phyloP scores from a whole-genome alignment of 2,113 vertebrate genomes.

The Piprites chloris region DNA sequence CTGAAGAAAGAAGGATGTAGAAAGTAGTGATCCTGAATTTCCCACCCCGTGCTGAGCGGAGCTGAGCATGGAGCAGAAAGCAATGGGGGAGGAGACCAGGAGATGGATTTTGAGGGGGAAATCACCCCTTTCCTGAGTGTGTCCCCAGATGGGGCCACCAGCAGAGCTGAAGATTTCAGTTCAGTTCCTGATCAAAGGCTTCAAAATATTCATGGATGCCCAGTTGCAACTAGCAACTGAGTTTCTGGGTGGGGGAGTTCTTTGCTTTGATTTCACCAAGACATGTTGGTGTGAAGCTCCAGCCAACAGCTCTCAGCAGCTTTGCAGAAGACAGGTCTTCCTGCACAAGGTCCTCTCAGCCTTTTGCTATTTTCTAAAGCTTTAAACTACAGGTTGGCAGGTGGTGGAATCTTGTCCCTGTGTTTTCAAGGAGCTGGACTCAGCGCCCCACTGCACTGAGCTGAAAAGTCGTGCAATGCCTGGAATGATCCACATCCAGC shows the following conservation, averaged over 20 bases:
- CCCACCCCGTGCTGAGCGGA: rapidly evolving
- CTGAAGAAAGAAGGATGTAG: too few species aligned
- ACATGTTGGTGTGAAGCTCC: not conserved
- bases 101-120: not conserved
- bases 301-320: not conserved
- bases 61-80: not conserved
- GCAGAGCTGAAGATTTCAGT: not conserved
- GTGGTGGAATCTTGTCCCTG: not conserved
- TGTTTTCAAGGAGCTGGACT: not conserved
- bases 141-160: rapidly evolving
- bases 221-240: not conserved
- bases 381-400: not conserved
- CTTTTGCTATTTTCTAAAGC: not conserved
- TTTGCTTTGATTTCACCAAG: not conserved
- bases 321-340: not conserved
- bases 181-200: not conserved
- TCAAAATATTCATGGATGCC: not conserved
- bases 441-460: not conserved
- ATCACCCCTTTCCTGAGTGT: not conserved
- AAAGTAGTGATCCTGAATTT: not conserved
- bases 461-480: not conserved
- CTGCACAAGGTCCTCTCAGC: not conserved
- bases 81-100: rapidly evolving
- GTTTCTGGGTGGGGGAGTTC: too few species aligned
- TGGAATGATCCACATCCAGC: not conserved